Percentiles rank a stretch among this genome's conserved stretches.
Evolutionary conservation across 1,140 invertebrate species (phyloP).

Genomic region (Ceratina japonica): DNA sequence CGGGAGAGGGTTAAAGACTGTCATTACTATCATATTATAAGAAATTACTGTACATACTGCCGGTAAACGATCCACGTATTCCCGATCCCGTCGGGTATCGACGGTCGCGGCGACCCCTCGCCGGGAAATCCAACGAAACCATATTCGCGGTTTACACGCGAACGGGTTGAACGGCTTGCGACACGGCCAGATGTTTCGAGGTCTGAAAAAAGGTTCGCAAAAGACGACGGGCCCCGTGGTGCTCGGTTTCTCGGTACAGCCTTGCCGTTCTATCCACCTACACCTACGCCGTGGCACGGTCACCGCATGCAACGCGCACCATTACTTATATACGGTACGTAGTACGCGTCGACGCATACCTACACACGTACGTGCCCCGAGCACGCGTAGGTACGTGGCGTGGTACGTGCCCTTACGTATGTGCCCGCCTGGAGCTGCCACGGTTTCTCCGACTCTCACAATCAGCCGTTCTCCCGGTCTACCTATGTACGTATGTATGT

Average conservation of each 20-base stretch:
- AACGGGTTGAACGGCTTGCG: no score
- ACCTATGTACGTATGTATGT: no score
- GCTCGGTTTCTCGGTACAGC: constrained; percentile 57
- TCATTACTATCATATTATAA: no score
- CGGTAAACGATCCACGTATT: no score
- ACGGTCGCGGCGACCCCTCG: no score
- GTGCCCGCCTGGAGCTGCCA: not conserved
- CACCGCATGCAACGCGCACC: constrained; percentile 61
- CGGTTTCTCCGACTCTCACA: not conserved
- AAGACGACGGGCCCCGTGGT: no score
- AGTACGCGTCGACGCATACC: constrained; percentile 16
- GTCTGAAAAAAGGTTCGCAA: no score
- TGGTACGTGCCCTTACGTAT: constrained; percentile 37
- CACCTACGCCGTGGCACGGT: constrained; percentile 65
- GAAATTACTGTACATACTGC: no score
- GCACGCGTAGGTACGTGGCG: constrained; percentile 5
- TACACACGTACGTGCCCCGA: constrained; percentile 31
- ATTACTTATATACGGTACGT: not conserved
- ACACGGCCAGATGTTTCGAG: no score
- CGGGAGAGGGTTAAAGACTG: constrained; percentile 54
- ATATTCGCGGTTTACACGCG: no score
- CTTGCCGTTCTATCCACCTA: constrained; percentile 72
- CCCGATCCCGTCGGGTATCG: no score
- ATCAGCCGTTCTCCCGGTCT: not conserved
- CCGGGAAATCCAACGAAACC: no score